Evolutionary conservation across 2,113 vertebrate species (phyloP).

Genomic region (Dolichallabes microphthalmus): DNA sequence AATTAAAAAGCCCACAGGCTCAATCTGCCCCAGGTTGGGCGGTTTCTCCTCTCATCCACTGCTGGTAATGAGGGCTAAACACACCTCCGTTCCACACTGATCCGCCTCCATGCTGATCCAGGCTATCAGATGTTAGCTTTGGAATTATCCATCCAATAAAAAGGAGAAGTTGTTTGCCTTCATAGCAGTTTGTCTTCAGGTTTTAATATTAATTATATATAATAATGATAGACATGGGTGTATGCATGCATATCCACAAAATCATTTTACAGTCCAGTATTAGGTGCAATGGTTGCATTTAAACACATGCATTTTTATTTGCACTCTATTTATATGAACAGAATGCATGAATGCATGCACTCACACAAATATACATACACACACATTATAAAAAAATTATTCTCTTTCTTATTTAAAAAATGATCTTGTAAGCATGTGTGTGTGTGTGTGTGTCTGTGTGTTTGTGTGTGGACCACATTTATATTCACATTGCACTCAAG

Average conservation of each 20-base stretch:
- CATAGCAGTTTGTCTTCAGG: slow-evolving; percentile 70
- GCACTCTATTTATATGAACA: no score
- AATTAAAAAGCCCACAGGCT: slow-evolving; percentile 87
- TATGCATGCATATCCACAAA: no score
- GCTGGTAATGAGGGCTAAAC: slow-evolving; percentile 99
- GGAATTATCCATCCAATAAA: slow-evolving; percentile 94
- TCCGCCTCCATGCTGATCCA: slow-evolving; percentile 90
- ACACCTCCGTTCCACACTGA: slow-evolving; percentile 89
- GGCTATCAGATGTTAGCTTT: slow-evolving; percentile 98
- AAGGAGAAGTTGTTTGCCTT: not conserved
- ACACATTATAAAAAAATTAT: no score
- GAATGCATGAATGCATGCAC: no score
- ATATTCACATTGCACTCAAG: not conserved
- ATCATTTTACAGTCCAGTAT: no score
- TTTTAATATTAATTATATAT: slow-evolving; percentile 57
- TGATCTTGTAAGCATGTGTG: no score
- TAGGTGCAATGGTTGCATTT: no score
- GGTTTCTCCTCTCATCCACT: slow-evolving; percentile 92
- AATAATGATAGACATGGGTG: no score
- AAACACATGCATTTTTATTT: no score
- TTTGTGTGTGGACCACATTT: not conserved
- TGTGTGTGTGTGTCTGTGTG: not conserved
- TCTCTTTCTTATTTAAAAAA: no score
- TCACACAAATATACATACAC: no score
- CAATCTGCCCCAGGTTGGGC: slow-evolving; percentile 77